Base-by-base conservation (phyloP, 2,113 vertebrate genomes). In the Myotis lucifugus region DNA sequence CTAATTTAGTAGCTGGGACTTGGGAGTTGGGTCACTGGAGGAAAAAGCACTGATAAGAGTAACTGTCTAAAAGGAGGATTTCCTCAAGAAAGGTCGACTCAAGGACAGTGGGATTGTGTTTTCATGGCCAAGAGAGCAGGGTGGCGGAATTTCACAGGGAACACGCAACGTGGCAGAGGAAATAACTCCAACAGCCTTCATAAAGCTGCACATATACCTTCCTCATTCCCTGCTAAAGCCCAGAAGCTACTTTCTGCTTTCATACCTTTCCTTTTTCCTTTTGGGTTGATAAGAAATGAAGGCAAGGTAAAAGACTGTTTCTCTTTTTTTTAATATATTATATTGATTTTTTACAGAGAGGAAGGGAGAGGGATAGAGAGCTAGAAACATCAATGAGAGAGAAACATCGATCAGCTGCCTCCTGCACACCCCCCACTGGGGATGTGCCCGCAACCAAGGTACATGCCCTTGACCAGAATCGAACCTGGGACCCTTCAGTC, bases 281-380 rank as follows among this genome's bases (percentile, higher is more conserved):
- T 97, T 69, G 79, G 73, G 94, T 29, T 40, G 87, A 95, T 19
- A 90, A 79, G 64, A 72, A 96, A 67, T 94, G 72, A 90, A 50
- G 95, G 34, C 32, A 93, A 91, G 21, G 61, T 48, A 95, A 46
- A 89, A 59, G 77, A 10, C 5, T 46, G 5, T 34, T 97, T 77
- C 40, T 90, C 84, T 90, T 37, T 37, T 37, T 37, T 37, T 37
- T 37, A 37, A 37, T 37, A 37, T 37, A 37, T 37, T 37, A 3
- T 37, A 37, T 37, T 37, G 37, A 37, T 37, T 37, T 37, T 37
- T 37, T 37, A 37, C 37, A 37, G 37, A 37, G 37, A 37, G 37
- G 37, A 37, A 37, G 37, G 37, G 37, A 37, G 37, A 37, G 37
- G 37, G 37, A 37, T 37, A 37, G 37, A 37, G 37, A 37, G 37